Evolutionary conservation across 2,888 invertebrate genomes (phyloP), one percentile per base, ranked within the genome.

Genomic region (Pasiphila rectangulata): DNA sequence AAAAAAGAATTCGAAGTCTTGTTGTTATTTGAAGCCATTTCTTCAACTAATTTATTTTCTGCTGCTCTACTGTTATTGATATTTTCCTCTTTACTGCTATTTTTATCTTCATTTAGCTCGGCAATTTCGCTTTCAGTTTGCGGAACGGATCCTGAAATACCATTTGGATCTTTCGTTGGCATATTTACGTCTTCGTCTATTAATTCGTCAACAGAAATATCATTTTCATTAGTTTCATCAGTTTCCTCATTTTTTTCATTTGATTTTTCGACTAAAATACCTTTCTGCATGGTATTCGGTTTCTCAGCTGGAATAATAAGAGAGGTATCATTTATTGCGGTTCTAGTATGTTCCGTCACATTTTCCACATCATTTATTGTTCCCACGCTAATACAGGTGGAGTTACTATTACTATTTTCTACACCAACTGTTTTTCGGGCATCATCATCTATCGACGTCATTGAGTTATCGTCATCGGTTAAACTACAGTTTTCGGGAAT

Each of bases 131-230:
- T 10, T 15, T 13, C 24, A 2, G 13, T 27, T 32, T 40, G 42
- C 19, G 53, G 46, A 40, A 53, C 51, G 4, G 54, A 51, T 38
- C 37, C 54, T 12, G 58, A 56, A 17, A 39, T 27, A 3, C 38
- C 35, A 48, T 50, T 58, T 16, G 45, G 34, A 13, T 46, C 23
- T 27, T 38, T 35, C 16, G 29, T 27, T 16, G 39, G 25, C 2
- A 30, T 21, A 24, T 16, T 36, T 1, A 15, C 17, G n/a, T 50
- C 27, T n/a, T 25, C 40, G 2, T 46, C 35, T 34, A 12, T 23
- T 1, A 38, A 51, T 15, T 54, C 51, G 46, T 63, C 54, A 41
- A 47, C 34, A 20, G 56, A 51, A 35, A 46, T 48, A 10, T 39
- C 7, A 4, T 40, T 30, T 30, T 29, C 20, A 23, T 30, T 20